Base-by-base conservation (phyloP, 35 echinoderm and acorn worm species). In the Lytechinus pictus region DNA sequence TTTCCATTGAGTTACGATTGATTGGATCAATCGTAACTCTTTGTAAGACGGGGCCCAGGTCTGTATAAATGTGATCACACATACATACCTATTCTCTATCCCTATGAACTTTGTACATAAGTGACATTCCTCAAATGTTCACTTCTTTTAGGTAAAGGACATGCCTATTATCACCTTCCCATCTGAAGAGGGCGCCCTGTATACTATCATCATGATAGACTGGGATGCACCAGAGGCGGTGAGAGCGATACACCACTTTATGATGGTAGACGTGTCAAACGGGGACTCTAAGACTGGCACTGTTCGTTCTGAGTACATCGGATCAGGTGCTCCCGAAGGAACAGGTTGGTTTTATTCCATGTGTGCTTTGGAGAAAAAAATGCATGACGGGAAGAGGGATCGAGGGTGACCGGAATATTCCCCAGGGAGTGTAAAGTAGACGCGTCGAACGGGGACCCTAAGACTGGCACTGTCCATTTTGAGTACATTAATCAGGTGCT, bases 141-240 rank as follows among this genome's bases (percentile, higher is more conserved):
- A 44, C 33, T 44, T 44, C 33, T 44, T 44, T 0, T 87, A 99
- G 98, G 94, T 99, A 27, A 95, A 99, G 92, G 96, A 98, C 55
- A 86, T 51, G 52, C 98, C 98, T 55, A 87, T 60, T 51, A 94
- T 99, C 14, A 95, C 95, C 13, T 99, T 96, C 94, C 92, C 94
- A 91, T 94, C 96, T 86, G 98, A 98, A 87, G 95, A 92, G 57
- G 98, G 97, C 27, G 96, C 94, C n/a, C 96, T 97, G 27, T 99
- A 99, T 55, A 97, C 98, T 19, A 92, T 99, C 27, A 86, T 99
- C 54, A 97, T 98, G 98, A 99, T 97, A 5, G 98, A 99, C 95
- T 96, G 97, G 24, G 98, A 99, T 95, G 92, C 92, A 24, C 4
- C 92, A 54, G 92, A 93, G 92, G 28, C 10, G 13, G 92, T 93